Conservation (phyloP, 2,888 invertebrate genomes). For the Hoplodrina ambigua region DNA sequence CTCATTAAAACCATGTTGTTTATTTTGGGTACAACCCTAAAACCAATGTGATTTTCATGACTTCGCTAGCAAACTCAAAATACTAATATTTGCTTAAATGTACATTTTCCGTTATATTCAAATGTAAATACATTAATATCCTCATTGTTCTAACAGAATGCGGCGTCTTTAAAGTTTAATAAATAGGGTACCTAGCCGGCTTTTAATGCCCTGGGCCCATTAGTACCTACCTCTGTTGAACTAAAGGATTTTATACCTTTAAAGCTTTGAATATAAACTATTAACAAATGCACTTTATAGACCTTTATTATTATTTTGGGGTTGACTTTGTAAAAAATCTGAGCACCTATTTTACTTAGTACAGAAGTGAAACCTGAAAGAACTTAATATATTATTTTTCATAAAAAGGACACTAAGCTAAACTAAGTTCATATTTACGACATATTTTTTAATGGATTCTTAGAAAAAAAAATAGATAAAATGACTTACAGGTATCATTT, state of each 20-base stretch:
- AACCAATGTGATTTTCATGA: constrained; percentile 1
- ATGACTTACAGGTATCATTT: background rate
- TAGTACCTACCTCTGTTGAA: constrained; percentile 6
- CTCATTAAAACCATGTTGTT: background rate
- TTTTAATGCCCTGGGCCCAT: constrained; percentile 12
- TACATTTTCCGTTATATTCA: constrained; percentile 10
- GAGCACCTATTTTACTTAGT: background rate
- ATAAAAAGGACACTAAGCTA: background rate
- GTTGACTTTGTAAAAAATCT: background rate
- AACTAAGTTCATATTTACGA: background rate
- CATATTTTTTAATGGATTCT: background rate
- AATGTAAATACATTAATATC: constrained; percentile 15
- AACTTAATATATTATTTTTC: background rate
- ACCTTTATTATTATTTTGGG: background rate
- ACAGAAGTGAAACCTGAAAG: background rate
- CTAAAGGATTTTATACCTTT: constrained; percentile 5
- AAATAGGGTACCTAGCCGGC: background rate
- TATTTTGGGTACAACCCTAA: background rate
- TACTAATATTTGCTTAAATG: background rate
- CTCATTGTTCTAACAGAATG: constrained; percentile 19
- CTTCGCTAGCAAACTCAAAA: background rate
- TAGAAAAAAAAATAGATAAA: background rate
- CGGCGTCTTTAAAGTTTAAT: constrained; percentile 1
- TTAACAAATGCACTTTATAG: background rate
- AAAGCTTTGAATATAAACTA: constrained; percentile 8